Evolutionary conservation across 2,113 vertebrate species (phyloP).

Genomic region (Galemys pyrenaicus): DNA sequence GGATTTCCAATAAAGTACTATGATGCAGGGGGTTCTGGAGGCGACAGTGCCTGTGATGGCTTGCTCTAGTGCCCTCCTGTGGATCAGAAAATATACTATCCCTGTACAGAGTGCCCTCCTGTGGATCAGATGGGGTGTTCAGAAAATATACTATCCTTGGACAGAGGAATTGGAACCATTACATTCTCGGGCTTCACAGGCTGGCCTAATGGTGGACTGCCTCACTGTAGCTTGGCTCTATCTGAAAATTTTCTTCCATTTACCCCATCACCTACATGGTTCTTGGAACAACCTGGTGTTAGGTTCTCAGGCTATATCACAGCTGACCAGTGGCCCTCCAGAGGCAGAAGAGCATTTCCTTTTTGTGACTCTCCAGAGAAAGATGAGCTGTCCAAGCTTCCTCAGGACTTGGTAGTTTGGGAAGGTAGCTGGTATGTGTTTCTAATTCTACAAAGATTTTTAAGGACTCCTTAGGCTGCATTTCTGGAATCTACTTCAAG

Average conservation of each 20-base stretch:
- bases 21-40: not conserved
- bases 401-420: not conserved
- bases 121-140: not conserved
- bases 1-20: not conserved
- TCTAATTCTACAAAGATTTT: not conserved
- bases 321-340: not conserved
- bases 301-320: not conserved
- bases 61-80: fast-evolving
- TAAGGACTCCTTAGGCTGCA: not conserved
- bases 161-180: not conserved
- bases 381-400: not conserved
- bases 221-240: no score
- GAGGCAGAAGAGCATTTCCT: not conserved
- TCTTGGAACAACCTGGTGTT: not conserved
- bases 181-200: not conserved
- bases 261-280: not conserved
- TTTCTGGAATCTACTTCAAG: not conserved
- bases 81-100: not conserved
- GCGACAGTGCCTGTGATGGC: not conserved
- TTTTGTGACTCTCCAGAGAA: not conserved
- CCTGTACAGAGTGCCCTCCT: no score
- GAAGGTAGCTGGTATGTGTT: not conserved
- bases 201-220: not conserved
- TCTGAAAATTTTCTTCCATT: not conserved
- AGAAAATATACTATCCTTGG: not conserved